These are phyloP conservation scores for Urocolius indicus DNA, from an alignment of 2,113 vertebrate genomes.

Conservation along the genomic window DNA sequence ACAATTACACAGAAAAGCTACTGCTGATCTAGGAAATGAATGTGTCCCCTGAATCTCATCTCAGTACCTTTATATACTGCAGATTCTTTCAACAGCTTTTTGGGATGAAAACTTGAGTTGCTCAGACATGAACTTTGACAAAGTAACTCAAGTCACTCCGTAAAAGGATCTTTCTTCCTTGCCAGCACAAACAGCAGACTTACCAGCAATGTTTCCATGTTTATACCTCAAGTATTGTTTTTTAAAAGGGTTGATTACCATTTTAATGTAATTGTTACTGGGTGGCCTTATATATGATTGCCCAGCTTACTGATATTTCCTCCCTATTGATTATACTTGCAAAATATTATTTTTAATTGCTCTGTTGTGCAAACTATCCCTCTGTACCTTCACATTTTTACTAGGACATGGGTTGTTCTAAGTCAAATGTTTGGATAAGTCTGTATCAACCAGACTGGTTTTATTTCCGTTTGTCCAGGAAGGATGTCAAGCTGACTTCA, in stretches of 20 bases:
- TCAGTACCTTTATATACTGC: not conserved
- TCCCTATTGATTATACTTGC: not conserved
- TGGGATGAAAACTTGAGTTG: not conserved
- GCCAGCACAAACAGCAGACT: not conserved
- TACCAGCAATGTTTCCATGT: not conserved
- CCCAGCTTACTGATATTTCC: not conserved
- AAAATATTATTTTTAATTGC: not conserved
- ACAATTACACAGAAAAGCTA: not conserved
- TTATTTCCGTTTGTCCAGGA: not conserved
- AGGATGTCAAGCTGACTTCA: not conserved
- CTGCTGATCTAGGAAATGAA: not conserved
- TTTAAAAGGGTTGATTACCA: not conserved
- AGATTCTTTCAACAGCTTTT: not conserved
- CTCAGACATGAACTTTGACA: not conserved
- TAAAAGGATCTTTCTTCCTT: not conserved
- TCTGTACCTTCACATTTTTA: not conserved
- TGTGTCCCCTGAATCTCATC: not conserved
- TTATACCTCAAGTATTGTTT: not conserved
- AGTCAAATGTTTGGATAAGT: not conserved
- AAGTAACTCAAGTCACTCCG: not conserved
- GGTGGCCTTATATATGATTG: not conserved
- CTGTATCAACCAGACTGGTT: accelerated
- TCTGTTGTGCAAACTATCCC: not conserved
- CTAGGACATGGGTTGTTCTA: not conserved
- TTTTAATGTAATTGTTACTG: not conserved